Evolutionary conservation across 2,797 vertebrate species (phyloP).

Genomic region (Rhadinocentrus ornatus): DNA sequence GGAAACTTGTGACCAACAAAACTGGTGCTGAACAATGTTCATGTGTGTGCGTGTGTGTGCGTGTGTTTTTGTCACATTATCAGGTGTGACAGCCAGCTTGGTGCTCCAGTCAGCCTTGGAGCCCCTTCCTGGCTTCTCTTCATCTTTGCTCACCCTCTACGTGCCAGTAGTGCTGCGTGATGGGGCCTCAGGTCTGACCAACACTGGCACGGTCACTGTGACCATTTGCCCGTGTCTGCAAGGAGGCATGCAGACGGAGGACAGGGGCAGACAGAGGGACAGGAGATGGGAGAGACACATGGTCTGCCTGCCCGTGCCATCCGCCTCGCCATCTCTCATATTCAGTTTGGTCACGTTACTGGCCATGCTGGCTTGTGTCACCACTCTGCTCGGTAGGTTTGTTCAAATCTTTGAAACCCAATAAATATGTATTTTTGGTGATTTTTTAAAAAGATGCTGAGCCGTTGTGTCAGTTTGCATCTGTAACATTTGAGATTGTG

Average conservation of each 20-base stretch:
- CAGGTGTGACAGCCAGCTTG: constrained; percentile 90
- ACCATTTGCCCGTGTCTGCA: constrained; percentile 89
- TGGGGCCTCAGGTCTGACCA: constrained; percentile 85
- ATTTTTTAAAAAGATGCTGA: constrained; percentile 31
- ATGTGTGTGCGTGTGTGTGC: constrained; percentile 18
- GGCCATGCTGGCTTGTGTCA: constrained; percentile 87
- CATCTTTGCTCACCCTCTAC: constrained; percentile 82
- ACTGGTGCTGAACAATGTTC: constrained; percentile 23
- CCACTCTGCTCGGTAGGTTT: constrained; percentile 87
- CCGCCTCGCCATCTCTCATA: constrained; percentile 81
- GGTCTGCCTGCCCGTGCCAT: constrained; percentile 75
- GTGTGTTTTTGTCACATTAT: constrained; percentile 26
- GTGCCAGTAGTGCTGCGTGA: constrained; percentile 90
- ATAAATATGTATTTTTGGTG: constrained; percentile 18
- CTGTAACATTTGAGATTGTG: constrained; percentile 23
- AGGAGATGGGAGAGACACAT: constrained; percentile 78
- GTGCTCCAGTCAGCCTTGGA: constrained; percentile 84
- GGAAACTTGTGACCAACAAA: constrained; percentile 15
- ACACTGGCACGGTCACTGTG: constrained; percentile 89
- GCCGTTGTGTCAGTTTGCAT: constrained; percentile 45
- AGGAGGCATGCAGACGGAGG: constrained; percentile 86
- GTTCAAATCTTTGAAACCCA: constrained; percentile 4
- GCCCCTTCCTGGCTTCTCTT: constrained; percentile 74
- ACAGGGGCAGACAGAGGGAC: constrained; percentile 66
- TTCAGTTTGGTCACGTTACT: constrained; percentile 89